phyloP scores from a whole-genome alignment of 1,140 invertebrate genomes.

The Brachionus plicatilis region DNA sequence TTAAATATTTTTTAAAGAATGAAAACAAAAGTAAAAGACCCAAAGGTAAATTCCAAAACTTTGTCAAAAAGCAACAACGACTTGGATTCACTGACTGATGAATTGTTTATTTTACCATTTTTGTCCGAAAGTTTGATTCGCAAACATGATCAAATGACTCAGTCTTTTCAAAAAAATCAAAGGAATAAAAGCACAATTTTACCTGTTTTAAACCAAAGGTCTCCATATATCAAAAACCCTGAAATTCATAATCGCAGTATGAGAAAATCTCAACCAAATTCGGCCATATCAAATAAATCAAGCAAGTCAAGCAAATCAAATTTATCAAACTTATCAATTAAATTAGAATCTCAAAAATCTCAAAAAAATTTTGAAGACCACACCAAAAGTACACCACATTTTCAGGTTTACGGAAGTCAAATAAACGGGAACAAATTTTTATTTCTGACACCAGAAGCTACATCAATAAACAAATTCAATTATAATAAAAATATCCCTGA shows the following conservation, averaged over 20 bases:
- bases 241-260: not conserved
- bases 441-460: slow-evolving; percentile 6
- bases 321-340: not conserved
- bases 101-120: slow-evolving; percentile 25
- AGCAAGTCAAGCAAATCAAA: slow-evolving; percentile 25
- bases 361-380: not conserved
- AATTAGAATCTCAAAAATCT: not conserved
- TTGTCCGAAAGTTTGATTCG: slow-evolving; percentile 26
- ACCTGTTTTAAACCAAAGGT: not conserved
- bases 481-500: not conserved
- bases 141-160: not conserved
- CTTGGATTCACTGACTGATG: not conserved
- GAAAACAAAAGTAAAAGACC: slow-evolving; percentile 35
- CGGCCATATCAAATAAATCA: slow-evolving; percentile 23
- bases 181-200: not conserved
- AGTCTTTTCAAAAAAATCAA: not conserved
- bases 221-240: not conserved
- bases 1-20: slow-evolving; percentile 20
- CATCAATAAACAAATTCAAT: not conserved
- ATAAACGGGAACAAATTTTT: slow-evolving; percentile 1
- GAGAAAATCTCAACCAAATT: slow-evolving; percentile 26
- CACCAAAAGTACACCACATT: not conserved
- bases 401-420: not conserved
- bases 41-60: not conserved
- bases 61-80: not conserved